Evolutionary conservation across 53 echinoderm and acorn worm genomes (phyloP).

Genomic region (Mesocentrotus franciscanus): DNA sequence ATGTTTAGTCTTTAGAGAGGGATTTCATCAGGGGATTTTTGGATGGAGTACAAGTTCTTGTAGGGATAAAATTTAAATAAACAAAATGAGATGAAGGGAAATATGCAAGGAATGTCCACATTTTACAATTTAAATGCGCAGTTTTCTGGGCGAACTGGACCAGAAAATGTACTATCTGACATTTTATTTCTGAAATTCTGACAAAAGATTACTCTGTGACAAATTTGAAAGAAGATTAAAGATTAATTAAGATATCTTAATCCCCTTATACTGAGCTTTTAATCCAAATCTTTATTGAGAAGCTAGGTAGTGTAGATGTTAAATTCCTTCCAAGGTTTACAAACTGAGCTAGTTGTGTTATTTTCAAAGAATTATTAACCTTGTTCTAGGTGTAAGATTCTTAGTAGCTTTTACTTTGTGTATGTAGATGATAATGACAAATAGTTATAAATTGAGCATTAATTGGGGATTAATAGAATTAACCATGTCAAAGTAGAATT

Average conservation of each 20-base stretch:
- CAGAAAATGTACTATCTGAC: background rate
- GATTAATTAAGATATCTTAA: constrained; percentile 1
- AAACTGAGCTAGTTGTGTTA: background rate
- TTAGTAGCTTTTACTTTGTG: background rate
- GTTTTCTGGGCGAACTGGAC: background rate
- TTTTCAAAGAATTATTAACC: background rate
- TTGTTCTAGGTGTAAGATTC: background rate
- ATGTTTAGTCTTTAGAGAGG: background rate
- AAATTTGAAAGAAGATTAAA: background rate
- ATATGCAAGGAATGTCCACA: constrained; percentile 7
- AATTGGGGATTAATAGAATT: background rate
- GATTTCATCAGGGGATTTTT: background rate
- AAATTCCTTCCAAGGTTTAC: background rate
- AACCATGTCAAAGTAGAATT: background rate
- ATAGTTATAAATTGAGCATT: background rate
- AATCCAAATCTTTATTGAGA: constrained; percentile 17
- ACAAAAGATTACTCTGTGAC: background rate
- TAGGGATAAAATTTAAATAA: background rate
- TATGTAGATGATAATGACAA: background rate
- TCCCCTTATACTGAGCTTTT: background rate
- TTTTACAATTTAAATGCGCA: background rate
- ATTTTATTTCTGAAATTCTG: background rate
- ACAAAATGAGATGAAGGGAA: constrained; percentile 17
- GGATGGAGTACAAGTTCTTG: background rate
- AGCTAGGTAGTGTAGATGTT: background rate